Conservation (phyloP, 2,113 vertebrate genomes). For the Misgurnus anguillicaudatus region DNA sequence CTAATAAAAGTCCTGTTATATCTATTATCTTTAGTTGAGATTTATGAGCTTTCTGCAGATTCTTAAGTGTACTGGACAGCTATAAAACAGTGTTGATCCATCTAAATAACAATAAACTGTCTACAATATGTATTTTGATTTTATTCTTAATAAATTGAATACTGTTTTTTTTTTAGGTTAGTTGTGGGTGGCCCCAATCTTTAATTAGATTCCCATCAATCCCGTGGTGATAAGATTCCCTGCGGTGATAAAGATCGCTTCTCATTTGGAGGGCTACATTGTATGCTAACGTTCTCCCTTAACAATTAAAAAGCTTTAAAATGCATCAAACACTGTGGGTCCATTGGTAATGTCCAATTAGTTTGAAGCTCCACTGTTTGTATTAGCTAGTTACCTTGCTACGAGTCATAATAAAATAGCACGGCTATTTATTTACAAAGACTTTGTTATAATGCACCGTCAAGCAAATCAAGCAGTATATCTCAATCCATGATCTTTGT, state of each 20-base stretch:
- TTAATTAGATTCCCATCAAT: neutral
- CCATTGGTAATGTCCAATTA: constrained; percentile 6
- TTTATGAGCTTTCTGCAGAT: no score
- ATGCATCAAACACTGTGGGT: constrained; percentile 4
- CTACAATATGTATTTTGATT: no score
- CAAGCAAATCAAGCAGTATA: constrained; percentile 2
- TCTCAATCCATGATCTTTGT: constrained; percentile 14
- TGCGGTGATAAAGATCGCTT: constrained; percentile 4
- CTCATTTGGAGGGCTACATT: constrained; percentile 17
- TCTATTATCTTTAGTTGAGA: no score
- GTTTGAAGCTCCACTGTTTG: constrained; percentile 7
- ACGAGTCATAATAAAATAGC: neutral
- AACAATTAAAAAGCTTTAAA: constrained; percentile 20
- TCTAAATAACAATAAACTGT: no score
- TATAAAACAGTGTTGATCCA: no score
- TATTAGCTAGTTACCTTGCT: constrained; percentile 5
- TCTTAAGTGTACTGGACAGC: no score
- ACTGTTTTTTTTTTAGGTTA: neutral
- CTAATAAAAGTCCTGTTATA: no score
- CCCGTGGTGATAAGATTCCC: neutral
- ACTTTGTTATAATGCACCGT: neutral
- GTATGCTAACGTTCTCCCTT: constrained; percentile 13
- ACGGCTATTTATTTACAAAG: constrained; percentile 24
- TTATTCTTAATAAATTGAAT: neutral
- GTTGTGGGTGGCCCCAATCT: neutral